A percentile compares a stretch with the other conserved stretches of the same genome.
Evolutionary conservation across 2,797 vertebrate species (phyloP).

Genomic region (Gallirallus australis): DNA sequence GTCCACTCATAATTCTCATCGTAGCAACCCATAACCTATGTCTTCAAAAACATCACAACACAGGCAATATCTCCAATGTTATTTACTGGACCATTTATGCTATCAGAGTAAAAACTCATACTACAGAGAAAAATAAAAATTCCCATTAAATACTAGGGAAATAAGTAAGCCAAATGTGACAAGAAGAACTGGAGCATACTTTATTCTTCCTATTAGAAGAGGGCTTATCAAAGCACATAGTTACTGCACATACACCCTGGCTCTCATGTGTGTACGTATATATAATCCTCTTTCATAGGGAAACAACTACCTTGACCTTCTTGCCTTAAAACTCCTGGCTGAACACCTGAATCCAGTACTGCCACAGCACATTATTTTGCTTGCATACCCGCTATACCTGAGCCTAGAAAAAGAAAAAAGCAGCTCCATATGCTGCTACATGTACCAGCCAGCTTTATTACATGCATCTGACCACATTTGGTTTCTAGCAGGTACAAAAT

Average conservation of each 20-base stretch:
- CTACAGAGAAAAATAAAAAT: not conserved
- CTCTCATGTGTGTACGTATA: not conserved
- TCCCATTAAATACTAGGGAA: not conserved
- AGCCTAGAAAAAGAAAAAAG: not conserved
- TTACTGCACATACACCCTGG: not conserved
- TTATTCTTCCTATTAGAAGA: not conserved
- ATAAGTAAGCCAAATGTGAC: not conserved
- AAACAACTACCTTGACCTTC: not conserved
- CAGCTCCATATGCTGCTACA: not conserved
- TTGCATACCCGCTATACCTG: not conserved
- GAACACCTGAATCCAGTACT: not conserved
- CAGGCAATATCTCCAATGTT: not conserved
- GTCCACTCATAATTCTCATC: not conserved
- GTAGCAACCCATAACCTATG: not conserved
- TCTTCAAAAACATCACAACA: not conserved
- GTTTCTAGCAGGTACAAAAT: not conserved
- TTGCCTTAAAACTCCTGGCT: not conserved
- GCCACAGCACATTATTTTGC: not conserved
- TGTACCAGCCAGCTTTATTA: not conserved
- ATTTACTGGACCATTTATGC: rapidly evolving
- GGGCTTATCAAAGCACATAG: not conserved
- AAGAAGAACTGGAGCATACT: not conserved
- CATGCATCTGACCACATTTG: not conserved
- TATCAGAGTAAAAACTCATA: not conserved
- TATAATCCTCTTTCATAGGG: not conserved